These are phyloP conservation scores for Aurelia aurita DNA, from an alignment of 30 jellyfish, hydroid and myxozoan species.

Conservation along the genomic window DNA sequence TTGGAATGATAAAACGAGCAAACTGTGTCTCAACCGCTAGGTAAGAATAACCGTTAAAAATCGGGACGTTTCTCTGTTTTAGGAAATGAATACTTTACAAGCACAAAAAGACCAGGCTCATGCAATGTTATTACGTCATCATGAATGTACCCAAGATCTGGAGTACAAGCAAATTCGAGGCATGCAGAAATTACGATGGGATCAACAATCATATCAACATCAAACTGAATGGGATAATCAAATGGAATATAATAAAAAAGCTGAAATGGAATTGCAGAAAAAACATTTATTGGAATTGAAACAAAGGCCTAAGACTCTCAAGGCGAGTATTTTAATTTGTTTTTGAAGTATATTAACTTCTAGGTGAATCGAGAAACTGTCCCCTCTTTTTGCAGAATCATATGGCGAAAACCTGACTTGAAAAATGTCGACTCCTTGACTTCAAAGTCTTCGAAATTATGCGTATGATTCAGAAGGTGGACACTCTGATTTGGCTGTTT, in stretches of 20 bases:
- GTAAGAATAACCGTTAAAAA: no score
- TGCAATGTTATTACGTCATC: slow-evolving; percentile 95
- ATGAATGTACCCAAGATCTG: slow-evolving; percentile 95
- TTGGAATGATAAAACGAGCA: no score
- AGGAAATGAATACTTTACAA: slow-evolving; percentile 98
- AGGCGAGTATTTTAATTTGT: slow-evolving; percentile 49
- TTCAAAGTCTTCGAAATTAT: no score
- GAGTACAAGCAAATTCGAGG: slow-evolving; percentile 90
- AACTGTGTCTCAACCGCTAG: no score
- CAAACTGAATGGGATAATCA: slow-evolving; percentile 99
- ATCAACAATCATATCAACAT: slow-evolving; percentile 93
- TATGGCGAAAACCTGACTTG: no score
- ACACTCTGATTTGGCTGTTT: no score
- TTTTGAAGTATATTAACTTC: no score
- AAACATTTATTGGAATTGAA: slow-evolving; percentile 93
- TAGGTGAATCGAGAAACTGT: no score
- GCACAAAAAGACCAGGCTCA: slow-evolving; percentile 99
- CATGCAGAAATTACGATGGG: slow-evolving; percentile 95
- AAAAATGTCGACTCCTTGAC: no score
- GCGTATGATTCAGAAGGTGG: no score
- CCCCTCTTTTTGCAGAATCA: no score
- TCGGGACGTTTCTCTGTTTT: not conserved
- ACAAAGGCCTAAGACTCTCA: slow-evolving; percentile 97
- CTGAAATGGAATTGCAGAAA: slow-evolving; percentile 98
- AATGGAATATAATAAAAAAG: slow-evolving; percentile 96